Conservation (phyloP, 1,140 invertebrate genomes). For the Cydia fagiglandana region DNA sequence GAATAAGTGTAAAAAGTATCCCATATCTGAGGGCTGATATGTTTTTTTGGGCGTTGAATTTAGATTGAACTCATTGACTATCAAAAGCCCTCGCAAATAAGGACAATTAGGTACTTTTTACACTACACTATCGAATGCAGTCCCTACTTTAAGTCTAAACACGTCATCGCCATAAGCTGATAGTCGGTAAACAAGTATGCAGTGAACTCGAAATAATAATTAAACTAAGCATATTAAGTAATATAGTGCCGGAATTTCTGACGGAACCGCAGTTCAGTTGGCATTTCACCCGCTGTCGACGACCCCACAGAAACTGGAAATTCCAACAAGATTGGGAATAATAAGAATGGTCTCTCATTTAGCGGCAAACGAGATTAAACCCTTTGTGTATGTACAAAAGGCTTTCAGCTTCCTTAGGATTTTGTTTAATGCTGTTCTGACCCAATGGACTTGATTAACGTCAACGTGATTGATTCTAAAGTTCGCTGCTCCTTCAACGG, state of each 20-base stretch:
- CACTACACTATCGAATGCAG: no score
- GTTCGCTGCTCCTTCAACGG: not conserved
- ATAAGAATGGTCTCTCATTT: slow-evolving; percentile 23
- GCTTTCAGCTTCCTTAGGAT: not conserved
- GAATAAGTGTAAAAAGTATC: no score
- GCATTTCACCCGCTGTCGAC: not conserved
- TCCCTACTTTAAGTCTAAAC: no score
- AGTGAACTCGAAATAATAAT: not conserved
- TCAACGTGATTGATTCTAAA: slow-evolving; percentile 23
- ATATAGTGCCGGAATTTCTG: not conserved
- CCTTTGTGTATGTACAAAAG: slow-evolving; percentile 24
- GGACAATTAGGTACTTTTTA: no score
- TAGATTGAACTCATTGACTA: no score
- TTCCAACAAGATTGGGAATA: slow-evolving; percentile 20
- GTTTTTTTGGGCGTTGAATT: no score
- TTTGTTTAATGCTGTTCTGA: slow-evolving; percentile 23
- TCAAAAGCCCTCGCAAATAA: no score
- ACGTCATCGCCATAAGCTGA: no score
- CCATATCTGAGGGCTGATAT: no score
- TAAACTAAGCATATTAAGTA: not conserved
- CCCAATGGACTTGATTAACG: slow-evolving; percentile 23
- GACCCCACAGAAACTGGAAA: not conserved
- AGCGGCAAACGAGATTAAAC: slow-evolving; percentile 22
- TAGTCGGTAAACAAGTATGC: not conserved
- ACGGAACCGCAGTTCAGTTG: not conserved